Percentiles rank a stretch among this genome's conserved stretches.
Conservation (phyloP, 2,797 vertebrate genomes). For the Moxostoma hubbsi region DNA sequence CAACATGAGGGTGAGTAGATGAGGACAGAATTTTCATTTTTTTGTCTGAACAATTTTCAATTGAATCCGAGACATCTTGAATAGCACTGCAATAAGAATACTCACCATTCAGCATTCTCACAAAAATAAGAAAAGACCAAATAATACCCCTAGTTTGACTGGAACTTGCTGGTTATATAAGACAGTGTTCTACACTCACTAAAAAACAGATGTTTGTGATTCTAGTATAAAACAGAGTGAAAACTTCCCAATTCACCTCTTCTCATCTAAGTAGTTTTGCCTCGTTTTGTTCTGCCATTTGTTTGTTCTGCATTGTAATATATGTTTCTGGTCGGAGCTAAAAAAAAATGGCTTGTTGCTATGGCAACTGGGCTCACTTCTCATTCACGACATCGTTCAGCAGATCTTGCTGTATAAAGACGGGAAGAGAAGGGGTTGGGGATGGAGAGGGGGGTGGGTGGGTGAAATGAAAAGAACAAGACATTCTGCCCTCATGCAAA, state of each 20-base stretch:
- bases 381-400: conserved; percentile 63
- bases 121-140: conserved; percentile 34
- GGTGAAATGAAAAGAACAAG: conserved; percentile 36
- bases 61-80: conserved; percentile 13
- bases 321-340: conserved; percentile 54
- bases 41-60: background rate
- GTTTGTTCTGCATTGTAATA: conserved; percentile 57
- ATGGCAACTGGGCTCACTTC: conserved; percentile 64
- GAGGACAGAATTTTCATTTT: too few relatives aligned
- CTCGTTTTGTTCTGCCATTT: conserved; percentile 50
- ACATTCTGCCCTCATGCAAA: conserved; percentile 44
- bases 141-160: conserved; percentile 25
- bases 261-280: conserved; percentile 32
- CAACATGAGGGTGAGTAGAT: too few relatives aligned
- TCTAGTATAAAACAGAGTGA: conserved; percentile 34
- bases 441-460: conserved; percentile 41
- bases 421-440: conserved; percentile 44
- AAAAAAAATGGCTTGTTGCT: conserved; percentile 62
- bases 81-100: conserved; percentile 12
- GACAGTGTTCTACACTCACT: background rate
- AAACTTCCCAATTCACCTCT: conserved; percentile 36
- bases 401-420: conserved; percentile 59
- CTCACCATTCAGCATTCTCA: background rate
- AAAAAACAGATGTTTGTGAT: conserved; percentile 35
- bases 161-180: conserved; percentile 27